Evolutionary conservation across 2,113 vertebrate species (phyloP).

Genomic region (Jacana jacana): DNA sequence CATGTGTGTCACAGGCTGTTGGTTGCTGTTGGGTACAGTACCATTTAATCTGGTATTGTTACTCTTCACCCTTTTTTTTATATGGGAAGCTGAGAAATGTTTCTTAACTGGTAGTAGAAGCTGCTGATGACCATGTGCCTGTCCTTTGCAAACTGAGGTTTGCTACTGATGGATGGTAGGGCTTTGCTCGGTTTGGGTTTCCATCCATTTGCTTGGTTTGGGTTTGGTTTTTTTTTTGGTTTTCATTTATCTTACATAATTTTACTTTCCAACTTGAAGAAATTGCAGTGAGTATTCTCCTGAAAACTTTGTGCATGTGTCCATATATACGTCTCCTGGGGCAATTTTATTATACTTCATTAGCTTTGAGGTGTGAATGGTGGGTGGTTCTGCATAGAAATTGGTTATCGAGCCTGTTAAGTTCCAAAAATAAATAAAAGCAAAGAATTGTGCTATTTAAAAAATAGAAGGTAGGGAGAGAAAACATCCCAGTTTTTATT

Average conservation of each 20-base stretch:
- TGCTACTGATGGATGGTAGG: not conserved
- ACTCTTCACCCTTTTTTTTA: not conserved
- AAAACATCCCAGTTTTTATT: not conserved
- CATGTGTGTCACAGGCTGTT: too few relatives aligned
- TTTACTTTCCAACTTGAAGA: not conserved
- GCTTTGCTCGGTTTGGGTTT: too few relatives aligned
- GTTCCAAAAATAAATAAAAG: constrained; percentile 22
- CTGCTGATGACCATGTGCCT: not conserved
- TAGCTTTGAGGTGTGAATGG: not conserved
- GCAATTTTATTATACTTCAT: not conserved
- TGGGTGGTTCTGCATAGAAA: constrained; percentile 19
- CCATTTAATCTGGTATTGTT: not conserved
- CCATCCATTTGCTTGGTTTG: too few relatives aligned
- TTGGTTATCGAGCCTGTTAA: not conserved
- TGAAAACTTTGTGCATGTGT: not conserved
- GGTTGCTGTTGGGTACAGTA: not conserved
- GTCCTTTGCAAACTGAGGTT: not conserved
- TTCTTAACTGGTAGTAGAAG: not conserved
- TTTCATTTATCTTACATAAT: not conserved
- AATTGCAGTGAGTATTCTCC: not conserved
- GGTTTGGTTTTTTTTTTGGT: not conserved
- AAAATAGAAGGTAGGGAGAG: not conserved
- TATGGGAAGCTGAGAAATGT: not conserved
- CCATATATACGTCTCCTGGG: not conserved
- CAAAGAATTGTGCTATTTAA: not conserved